A percentile compares a stretch with the other conserved stretches of the same genome.
Conservation (phyloP, 2,797 vertebrate genomes). For the Rousettus madagascariensis region DNA sequence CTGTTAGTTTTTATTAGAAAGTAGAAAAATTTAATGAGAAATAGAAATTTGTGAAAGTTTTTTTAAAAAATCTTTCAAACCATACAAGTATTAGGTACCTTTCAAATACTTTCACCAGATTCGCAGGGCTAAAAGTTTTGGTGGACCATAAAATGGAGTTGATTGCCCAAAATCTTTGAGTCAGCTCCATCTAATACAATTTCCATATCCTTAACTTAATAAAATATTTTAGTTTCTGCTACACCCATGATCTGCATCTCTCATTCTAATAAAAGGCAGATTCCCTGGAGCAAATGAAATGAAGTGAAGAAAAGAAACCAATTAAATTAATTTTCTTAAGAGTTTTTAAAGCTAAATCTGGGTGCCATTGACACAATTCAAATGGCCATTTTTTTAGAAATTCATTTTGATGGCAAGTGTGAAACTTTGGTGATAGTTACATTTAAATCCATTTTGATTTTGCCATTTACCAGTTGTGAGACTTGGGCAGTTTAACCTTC, state of each 20-base stretch:
- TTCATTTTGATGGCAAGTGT: neutral
- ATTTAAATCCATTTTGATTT: neutral
- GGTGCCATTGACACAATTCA: slow-evolving; percentile 2
- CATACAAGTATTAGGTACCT: neutral
- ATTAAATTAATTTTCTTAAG: neutral
- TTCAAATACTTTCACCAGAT: neutral
- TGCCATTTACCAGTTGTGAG: neutral
- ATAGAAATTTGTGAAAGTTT: neutral
- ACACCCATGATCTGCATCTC: neutral
- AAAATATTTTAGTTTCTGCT: slow-evolving; percentile 11
- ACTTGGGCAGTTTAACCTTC: neutral
- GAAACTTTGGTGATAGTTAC: neutral
- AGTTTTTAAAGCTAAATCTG: slow-evolving; percentile 1
- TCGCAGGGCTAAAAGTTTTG: neutral
- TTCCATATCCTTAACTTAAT: neutral
- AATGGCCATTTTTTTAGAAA: neutral
- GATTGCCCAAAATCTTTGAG: neutral
- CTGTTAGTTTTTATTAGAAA: slow-evolving; percentile 38
- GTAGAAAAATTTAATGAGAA: neutral
- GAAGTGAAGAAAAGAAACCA: neutral
- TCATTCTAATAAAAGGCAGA: neutral
- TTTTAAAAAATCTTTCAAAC: neutral
- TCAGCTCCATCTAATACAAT: neutral
- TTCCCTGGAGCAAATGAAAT: neutral
- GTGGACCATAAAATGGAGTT: neutral